Base-by-base conservation (phyloP, 2,113 vertebrate species). In the Acrocephalus arundinaceus region DNA sequence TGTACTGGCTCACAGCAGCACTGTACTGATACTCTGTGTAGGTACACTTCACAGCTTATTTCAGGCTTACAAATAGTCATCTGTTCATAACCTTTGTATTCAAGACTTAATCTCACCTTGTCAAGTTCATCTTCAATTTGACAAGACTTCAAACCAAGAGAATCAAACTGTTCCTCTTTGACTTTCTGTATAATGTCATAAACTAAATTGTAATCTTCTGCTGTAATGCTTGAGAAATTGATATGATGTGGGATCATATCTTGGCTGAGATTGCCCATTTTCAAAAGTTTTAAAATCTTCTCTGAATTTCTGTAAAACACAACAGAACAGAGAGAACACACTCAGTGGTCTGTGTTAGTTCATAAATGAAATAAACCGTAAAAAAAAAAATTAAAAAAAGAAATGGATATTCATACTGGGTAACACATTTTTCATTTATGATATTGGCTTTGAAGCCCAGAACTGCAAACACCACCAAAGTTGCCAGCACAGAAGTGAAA, bases 401-500 rank as follows among this genome's bases (percentile, higher is more conserved):
- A 96, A 97, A 95, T 67, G 35, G 84, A 97, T 91, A 75, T 94
- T 94, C 98, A 93, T 98, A 98, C 98, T 98, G 95, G 85, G 87
- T 95, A 85, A 99, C 96, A 97, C 99, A 99, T 97, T 98, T 99
- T 96, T 97, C 96, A 97, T 98, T 99, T 98, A 99, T 97, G 95
- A 99, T 98, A 98, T 99, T 99, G 91, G 99, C 99, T 97, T 99
- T 99, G 98, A 99, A 99, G 95, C 99, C 99, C 92, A 99, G 98
- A 94, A 99, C 99, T 23, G 99, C 99, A 94, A 99, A 99, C 96
- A 99, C 99, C 96, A 99, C 99, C 98, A 99, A 95, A 17, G 99
- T 99, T 94, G 99, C 99, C 98, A 99, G 98, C 91, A 99, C 98
- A 45, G 99, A 99, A 73, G 99, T 99, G 97, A 99, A 99, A 98